Conservation (phyloP, 2,797 vertebrate species). For the Neopelma chrysocephalum region DNA sequence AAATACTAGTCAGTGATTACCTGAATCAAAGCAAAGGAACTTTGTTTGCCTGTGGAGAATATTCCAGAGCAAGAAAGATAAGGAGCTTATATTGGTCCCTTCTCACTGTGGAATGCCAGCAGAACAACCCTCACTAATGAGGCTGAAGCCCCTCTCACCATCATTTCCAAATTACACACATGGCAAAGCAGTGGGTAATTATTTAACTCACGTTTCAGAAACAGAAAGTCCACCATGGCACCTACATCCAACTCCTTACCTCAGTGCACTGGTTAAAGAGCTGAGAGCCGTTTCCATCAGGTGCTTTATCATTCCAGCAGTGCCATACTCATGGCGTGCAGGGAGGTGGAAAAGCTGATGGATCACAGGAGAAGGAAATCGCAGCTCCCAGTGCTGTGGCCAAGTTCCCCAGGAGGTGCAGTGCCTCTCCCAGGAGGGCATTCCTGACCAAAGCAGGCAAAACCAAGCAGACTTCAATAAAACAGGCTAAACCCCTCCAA, state of each 20-base stretch:
- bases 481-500: not conserved
- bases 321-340: not conserved
- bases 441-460: not conserved
- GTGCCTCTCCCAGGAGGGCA: not conserved
- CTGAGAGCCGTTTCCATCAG: not conserved
- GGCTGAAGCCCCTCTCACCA: not conserved
- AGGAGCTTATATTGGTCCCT: fast-evolving
- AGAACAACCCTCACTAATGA: not conserved
- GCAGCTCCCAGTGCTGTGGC: not conserved
- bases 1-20: not conserved
- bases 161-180: not conserved
- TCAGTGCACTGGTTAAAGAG: not conserved
- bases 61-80: not conserved
- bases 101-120: not conserved
- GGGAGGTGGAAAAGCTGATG: not conserved
- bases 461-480: not conserved
- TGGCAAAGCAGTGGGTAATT: not conserved
- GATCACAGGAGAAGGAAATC: not conserved
- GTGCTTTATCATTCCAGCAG: not conserved
- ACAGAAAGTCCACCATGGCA: fast-evolving
- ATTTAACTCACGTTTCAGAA: not conserved
- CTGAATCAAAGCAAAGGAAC: not conserved
- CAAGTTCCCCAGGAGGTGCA: not conserved
- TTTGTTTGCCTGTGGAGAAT: not conserved
- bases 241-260: not conserved